These are phyloP conservation scores for Hippocampus barbouri DNA, from an alignment of 2,113 vertebrate genomes.

Conservation along the genomic window DNA sequence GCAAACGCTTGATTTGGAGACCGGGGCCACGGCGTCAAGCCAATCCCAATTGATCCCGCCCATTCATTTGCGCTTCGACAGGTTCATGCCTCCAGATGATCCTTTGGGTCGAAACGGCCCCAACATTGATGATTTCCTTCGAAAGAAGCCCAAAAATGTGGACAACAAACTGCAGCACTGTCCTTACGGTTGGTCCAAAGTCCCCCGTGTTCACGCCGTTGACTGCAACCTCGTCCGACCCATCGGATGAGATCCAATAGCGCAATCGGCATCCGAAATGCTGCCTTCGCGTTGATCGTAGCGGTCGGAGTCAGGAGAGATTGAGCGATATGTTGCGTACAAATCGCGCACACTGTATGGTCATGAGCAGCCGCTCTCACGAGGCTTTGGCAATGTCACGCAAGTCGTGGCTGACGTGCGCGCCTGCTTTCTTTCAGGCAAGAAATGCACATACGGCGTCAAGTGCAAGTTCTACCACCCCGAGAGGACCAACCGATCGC, in stretches of 20 bases:
- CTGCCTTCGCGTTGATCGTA: too few relatives aligned
- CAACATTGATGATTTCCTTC: constrained; percentile 81
- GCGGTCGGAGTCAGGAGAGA: too few relatives aligned
- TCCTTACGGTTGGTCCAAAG: constrained; percentile 78
- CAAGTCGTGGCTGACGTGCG: not conserved
- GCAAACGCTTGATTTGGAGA: not conserved
- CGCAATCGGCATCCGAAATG: too few relatives aligned
- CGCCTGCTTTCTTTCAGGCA: constrained; percentile 67
- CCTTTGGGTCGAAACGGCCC: constrained; percentile 85
- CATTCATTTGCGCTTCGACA: constrained; percentile 38
- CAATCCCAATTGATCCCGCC: not conserved
- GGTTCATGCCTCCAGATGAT: constrained; percentile 94
- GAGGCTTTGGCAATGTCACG: not conserved
- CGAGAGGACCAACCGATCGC: constrained; percentile 73
- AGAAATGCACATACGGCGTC: constrained; percentile 88
- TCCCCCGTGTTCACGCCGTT: not conserved
- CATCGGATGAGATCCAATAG: too few relatives aligned
- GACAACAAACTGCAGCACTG: constrained; percentile 80
- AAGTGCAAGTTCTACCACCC: constrained; percentile 92
- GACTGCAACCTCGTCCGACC: not conserved
- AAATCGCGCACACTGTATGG: too few relatives aligned
- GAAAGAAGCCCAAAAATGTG: constrained; percentile 69
- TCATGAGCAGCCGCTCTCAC: too few relatives aligned
- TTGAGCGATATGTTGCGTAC: too few relatives aligned
- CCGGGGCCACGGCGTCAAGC: not conserved